These are phyloP conservation scores for Melipona bicolor DNA, from an alignment of 2,888 invertebrate genomes.

Conservation along the genomic window DNA sequence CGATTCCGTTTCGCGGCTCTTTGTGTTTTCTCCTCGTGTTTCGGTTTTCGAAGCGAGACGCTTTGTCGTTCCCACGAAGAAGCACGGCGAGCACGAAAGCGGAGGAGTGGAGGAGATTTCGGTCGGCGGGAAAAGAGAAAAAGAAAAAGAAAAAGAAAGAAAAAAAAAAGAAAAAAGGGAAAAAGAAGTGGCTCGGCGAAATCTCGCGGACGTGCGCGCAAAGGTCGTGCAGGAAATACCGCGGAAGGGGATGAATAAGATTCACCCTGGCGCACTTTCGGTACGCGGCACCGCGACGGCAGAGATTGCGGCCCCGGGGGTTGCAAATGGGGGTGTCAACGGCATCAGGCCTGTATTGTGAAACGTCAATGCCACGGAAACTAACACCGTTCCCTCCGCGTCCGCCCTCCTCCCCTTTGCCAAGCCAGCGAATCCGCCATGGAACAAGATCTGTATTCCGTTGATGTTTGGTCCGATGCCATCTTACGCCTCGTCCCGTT, in stretches of 20 bases:
- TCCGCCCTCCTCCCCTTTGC: conserved; percentile 53
- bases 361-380: conserved; percentile 83
- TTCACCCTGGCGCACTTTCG: conserved; percentile 72
- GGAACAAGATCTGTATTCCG: conserved; percentile 65
- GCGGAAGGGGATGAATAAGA: conserved; percentile 76
- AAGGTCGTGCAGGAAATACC: conserved; percentile 69
- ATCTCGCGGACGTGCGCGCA: conserved; percentile 16
- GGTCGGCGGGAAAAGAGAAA: background rate
- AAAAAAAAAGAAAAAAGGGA: background rate
- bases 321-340: conserved; percentile 79
- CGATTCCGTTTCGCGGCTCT: background rate
- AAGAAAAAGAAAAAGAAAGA: background rate
- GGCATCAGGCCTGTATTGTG: conserved; percentile 82
- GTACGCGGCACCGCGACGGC: conserved; percentile 58
- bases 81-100: background rate
- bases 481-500: conserved; percentile 67
- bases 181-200: background rate
- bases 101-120: background rate
- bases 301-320: conserved; percentile 70
- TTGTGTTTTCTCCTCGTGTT: background rate
- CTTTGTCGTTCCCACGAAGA: background rate
- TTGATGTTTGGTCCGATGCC: conserved; percentile 60
- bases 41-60: background rate
- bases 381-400: conserved; percentile 78
- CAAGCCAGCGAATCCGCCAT: conserved; percentile 25